Conservation (phyloP, 1,140 invertebrate species). For the Rhynchophorus ferrugineus region DNA sequence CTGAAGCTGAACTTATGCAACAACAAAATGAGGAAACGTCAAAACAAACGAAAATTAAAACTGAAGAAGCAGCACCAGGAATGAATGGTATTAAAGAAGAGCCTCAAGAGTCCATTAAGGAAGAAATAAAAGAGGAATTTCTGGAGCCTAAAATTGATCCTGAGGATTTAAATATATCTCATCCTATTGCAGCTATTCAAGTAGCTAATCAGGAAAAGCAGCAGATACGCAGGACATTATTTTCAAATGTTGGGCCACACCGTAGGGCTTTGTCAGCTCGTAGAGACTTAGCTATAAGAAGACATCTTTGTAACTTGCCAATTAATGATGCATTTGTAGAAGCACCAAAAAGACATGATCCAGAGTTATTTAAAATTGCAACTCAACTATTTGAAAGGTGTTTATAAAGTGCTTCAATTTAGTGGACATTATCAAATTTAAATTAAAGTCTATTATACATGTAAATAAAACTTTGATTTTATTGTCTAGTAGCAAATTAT, state of each 20-base stretch:
- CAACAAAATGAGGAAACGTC: constrained; percentile 25
- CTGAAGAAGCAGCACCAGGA: constrained; percentile 10
- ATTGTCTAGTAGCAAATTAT: too few species aligned
- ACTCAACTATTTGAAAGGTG: constrained; percentile 35
- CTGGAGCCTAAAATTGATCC: constrained; percentile 24
- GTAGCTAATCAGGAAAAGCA: constrained; percentile 43
- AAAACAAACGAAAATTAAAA: constrained; percentile 20
- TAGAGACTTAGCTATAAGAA: constrained; percentile 54
- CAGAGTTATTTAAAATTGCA: constrained; percentile 36
- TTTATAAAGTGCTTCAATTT: constrained; percentile 9
- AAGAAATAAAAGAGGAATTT: constrained; percentile 18
- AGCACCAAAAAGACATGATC: constrained; percentile 36
- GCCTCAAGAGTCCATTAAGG: constrained; percentile 26
- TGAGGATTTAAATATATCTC: constrained; percentile 32
- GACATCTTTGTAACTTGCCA: constrained; percentile 55
- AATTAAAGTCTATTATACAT: not conserved
- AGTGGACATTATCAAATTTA: not conserved
- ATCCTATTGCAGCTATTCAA: constrained; percentile 56
- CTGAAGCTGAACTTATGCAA: constrained; percentile 31
- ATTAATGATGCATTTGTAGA: constrained; percentile 44
- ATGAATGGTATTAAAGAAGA: constrained; percentile 25
- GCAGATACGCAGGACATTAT: constrained; percentile 40
- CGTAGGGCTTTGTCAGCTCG: constrained; percentile 56
- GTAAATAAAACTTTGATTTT: too few species aligned
- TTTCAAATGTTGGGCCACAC: constrained; percentile 45